Evolutionary conservation across 2,888 invertebrate species (phyloP).

Genomic region (Galerucella nymphaeae): DNA sequence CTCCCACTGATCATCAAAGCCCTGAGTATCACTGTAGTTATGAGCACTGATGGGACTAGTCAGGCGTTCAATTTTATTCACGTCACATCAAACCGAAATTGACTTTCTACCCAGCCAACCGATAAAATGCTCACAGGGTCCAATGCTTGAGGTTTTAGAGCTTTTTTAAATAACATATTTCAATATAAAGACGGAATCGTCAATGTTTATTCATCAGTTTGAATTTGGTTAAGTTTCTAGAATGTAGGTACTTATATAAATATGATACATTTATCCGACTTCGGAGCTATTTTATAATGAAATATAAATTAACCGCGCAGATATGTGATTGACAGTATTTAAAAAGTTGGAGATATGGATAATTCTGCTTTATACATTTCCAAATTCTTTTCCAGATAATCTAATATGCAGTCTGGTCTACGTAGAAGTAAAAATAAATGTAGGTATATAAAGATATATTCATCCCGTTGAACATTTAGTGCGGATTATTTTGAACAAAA

Average conservation of each 20-base stretch:
- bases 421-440: too few relatives aligned
- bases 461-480: too few relatives aligned
- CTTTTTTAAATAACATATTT: conserved; percentile 44
- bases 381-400: too few relatives aligned
- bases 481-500: too few relatives aligned
- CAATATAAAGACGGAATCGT: conserved; percentile 38
- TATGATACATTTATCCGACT: too few relatives aligned
- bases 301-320: not conserved
- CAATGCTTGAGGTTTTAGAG: conserved; percentile 35
- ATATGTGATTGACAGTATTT: not conserved
- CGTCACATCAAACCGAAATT: conserved; percentile 64
- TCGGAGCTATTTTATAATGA: not conserved
- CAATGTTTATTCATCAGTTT: conserved; percentile 27
- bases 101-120: conserved; percentile 63
- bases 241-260: not conserved
- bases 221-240: not conserved
- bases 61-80: conserved; percentile 63
- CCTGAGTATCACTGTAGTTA: conserved; percentile 54
- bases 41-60: conserved; percentile 59
- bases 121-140: conserved; percentile 58
- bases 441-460: too few relatives aligned
- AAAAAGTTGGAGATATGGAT: too few relatives aligned
- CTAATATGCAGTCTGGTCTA: too few relatives aligned
- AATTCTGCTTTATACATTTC: too few relatives aligned
- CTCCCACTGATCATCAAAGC: conserved; percentile 22